Conservation (phyloP, 2,113 vertebrate genomes). For the Marmota monax region DNA sequence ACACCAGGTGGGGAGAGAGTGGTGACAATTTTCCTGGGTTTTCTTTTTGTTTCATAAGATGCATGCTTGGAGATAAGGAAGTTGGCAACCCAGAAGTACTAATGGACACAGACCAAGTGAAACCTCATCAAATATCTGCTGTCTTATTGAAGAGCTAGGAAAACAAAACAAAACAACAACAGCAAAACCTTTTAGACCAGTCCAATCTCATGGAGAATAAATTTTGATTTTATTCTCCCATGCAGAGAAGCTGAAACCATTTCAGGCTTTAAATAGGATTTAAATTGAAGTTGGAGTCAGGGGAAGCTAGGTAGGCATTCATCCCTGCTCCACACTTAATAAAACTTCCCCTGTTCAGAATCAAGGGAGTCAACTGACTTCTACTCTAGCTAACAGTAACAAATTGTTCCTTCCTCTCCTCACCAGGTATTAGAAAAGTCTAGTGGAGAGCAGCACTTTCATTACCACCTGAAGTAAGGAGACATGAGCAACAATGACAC, state of each 20-base stretch:
- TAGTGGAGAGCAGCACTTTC: neutral
- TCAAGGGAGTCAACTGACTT: neutral
- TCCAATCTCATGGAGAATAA: neutral
- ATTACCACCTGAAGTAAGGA: accelerated
- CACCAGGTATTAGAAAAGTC: no score
- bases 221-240: neutral
- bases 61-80: neutral
- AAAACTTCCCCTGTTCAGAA: no score
- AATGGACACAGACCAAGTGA: neutral
- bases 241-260: neutral
- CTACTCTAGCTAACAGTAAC: neutral
- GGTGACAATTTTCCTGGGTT: neutral
- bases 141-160: neutral
- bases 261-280: accelerated
- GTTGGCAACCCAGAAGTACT: neutral
- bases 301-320: neutral
- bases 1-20: neutral
- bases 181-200: neutral
- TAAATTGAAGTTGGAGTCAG: no score
- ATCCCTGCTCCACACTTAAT: neutral
- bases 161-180: neutral
- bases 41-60: neutral
- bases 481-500: no score
- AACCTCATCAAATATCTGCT: neutral
- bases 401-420: neutral